Base-by-base conservation (phyloP, 1,140 invertebrate species). In the Solenopsis fugax region DNA sequence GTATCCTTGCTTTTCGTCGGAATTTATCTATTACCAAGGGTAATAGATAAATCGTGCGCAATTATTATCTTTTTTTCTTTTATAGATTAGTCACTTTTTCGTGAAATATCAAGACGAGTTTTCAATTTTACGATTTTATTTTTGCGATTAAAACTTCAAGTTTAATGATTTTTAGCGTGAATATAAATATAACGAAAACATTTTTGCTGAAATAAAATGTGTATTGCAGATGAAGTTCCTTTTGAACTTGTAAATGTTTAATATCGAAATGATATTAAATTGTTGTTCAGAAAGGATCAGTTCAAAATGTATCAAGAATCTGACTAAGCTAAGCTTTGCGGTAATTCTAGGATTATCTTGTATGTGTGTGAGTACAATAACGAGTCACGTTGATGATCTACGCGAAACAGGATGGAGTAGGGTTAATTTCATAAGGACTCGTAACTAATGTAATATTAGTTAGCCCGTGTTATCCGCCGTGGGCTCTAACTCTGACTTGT, bases 361-460 rank as follows among this genome's bases (percentile, higher is more conserved):
- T 21, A 37, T 18, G 45, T 71, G 54, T 82, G 41, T 73, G 54
- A 84, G 29, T 72, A 84, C n/a, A 84, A 84, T 84, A 82, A 84
- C 80, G 56, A 84, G 71, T 60, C 69, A 29, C 13, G 69, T 73
- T 62, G 80, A 50, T 84, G 69, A 45, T 75, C 56, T 60, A 37
- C 56, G 54, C 13, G 80, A 50, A 75, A 84, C 64, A 77, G 45
- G 86, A n/a, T 45, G 50, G 64, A 52, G 34, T 41, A 62, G 54
- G 82, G 72, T 85, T 88, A 88, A 88, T 88, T 71, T 85, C 81
- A 85, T 88, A 88, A 88, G 87, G 87, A 71, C 72, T 67, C 29
- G 73, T 85, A 86, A 85, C 67, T 86, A 85, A 88, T 86, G 82
- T 88, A 88, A 88, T 88, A 88, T 88, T 88, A 88, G 72, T 71